These are phyloP conservation scores for Volucella zonaria DNA, from an alignment of 2,888 invertebrate genomes.

Conservation along the genomic window DNA sequence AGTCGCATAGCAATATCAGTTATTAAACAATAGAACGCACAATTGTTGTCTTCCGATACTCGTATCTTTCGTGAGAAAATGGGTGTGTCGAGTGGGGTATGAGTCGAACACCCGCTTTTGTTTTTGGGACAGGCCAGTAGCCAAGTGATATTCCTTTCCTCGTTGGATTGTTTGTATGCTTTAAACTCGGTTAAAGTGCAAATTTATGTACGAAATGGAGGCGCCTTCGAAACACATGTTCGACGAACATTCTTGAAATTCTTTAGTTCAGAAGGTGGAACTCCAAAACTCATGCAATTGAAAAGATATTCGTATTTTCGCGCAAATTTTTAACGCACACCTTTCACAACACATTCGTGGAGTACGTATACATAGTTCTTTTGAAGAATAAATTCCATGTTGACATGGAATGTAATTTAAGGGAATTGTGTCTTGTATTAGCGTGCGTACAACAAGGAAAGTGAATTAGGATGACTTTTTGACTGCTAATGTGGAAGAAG, in stretches of 20 bases:
- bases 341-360: conserved; percentile 27
- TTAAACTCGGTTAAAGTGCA: conserved; percentile 46
- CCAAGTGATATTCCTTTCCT: conserved; percentile 42
- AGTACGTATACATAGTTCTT: conserved; percentile 3
- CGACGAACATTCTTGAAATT: conserved; percentile 37
- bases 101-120: background rate
- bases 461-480: conserved; percentile 23
- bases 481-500: background rate
- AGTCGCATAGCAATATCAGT: conserved; percentile 5
- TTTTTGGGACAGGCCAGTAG: conserved; percentile 41
- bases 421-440: conserved; percentile 24
- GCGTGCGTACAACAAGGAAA: conserved; percentile 18
- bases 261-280: background rate
- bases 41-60: conserved; percentile 20
- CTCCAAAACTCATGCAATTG: background rate
- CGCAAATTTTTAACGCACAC: conserved; percentile 35
- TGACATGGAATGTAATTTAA: conserved; percentile 52
- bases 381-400: conserved; percentile 37
- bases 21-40: conserved; percentile 15
- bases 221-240: conserved; percentile 31
- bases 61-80: conserved; percentile 29
- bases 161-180: background rate
- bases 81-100: conserved; percentile 35
- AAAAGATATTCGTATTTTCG: conserved; percentile 2
- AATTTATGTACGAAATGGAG: conserved; percentile 53